Conservation (phyloP, 2,888 invertebrate genomes). For the Agonopterix heracliana region DNA sequence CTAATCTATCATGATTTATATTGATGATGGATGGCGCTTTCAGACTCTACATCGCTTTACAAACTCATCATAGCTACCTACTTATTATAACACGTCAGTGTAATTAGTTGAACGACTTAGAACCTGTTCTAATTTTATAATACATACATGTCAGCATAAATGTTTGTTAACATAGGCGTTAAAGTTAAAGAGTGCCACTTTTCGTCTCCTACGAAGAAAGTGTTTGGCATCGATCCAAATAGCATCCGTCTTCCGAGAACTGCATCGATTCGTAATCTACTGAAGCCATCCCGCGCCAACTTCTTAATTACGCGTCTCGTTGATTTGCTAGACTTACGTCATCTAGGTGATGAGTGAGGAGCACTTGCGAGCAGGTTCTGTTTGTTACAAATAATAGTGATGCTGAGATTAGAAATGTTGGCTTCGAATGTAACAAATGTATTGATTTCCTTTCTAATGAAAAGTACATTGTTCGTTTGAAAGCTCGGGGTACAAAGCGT, state of each 20-base stretch:
- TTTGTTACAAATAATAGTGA: slow-evolving; percentile 12
- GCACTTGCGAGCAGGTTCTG: slow-evolving; percentile 11
- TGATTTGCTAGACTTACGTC: slow-evolving; percentile 8
- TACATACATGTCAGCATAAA: slow-evolving; percentile 19
- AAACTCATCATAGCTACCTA: not conserved
- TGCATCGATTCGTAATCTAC: slow-evolving; percentile 37
- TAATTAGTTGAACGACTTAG: too few species aligned
- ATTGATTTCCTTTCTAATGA: slow-evolving; percentile 63
- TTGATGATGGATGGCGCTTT: slow-evolving; percentile 12
- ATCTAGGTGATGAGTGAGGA: slow-evolving; percentile 12
- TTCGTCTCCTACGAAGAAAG: slow-evolving; percentile 38
- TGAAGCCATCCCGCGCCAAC: slow-evolving; percentile 33
- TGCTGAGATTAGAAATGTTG: slow-evolving; percentile 20
- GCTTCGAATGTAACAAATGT: slow-evolving; percentile 39
- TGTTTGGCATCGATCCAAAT: slow-evolving; percentile 57
- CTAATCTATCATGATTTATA: slow-evolving; percentile 19
- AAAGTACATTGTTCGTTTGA: slow-evolving; percentile 60
- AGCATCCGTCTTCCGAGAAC: slow-evolving; percentile 55
- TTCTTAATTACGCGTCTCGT: slow-evolving; percentile 40
- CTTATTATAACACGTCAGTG: too few species aligned
- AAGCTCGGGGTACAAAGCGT: slow-evolving; percentile 65
- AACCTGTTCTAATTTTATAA: not conserved
- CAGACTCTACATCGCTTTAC: slow-evolving; percentile 10
- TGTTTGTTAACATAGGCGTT: slow-evolving; percentile 28
- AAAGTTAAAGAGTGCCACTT: slow-evolving; percentile 38